Evolutionary conservation across 2,797 vertebrate species (phyloP).

Genomic region (Sebastes trivittatus): DNA sequence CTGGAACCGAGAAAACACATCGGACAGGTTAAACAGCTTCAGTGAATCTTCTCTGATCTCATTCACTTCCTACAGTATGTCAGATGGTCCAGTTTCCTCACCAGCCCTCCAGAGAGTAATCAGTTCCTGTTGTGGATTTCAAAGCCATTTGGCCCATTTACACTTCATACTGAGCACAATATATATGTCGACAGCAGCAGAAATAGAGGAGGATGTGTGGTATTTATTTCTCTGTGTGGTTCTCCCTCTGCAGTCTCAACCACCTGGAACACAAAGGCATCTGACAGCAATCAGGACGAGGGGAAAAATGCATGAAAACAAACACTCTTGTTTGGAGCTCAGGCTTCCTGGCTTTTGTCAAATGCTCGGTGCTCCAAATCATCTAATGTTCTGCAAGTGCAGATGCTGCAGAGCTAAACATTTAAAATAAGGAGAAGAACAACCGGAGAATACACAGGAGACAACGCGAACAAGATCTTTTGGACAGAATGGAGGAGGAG

Average conservation of each 20-base stretch:
- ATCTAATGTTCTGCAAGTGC: constrained; percentile 87
- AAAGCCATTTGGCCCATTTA: constrained; percentile 46
- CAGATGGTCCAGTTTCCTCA: constrained; percentile 26
- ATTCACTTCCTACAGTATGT: not conserved
- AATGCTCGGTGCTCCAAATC: constrained; percentile 81
- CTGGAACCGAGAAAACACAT: not conserved
- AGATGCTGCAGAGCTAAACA: constrained; percentile 46
- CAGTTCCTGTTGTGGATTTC: constrained; percentile 36
- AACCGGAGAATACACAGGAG: not conserved
- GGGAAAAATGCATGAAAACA: constrained; percentile 88
- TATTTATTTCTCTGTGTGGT: constrained; percentile 62
- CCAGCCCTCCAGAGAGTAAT: not conserved
- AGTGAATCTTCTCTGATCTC: constrained; percentile 12
- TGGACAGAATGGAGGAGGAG: not conserved
- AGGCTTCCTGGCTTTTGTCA: constrained; percentile 89
- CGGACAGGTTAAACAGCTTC: not conserved
- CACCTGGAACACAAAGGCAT: constrained; percentile 87
- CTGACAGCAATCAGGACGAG: constrained; percentile 91
- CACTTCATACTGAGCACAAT: constrained; percentile 23
- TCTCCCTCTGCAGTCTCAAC: constrained; percentile 65
- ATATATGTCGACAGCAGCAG: constrained; percentile 46
- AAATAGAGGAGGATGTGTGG: constrained; percentile 42
- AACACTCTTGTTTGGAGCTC: constrained; percentile 89
- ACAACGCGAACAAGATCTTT: not conserved
- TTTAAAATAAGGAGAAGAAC: constrained; percentile 1